These are phyloP conservation scores for Latrodectus hesperus DNA, from an alignment of 2,888 invertebrate genomes.

Conservation along the genomic window DNA sequence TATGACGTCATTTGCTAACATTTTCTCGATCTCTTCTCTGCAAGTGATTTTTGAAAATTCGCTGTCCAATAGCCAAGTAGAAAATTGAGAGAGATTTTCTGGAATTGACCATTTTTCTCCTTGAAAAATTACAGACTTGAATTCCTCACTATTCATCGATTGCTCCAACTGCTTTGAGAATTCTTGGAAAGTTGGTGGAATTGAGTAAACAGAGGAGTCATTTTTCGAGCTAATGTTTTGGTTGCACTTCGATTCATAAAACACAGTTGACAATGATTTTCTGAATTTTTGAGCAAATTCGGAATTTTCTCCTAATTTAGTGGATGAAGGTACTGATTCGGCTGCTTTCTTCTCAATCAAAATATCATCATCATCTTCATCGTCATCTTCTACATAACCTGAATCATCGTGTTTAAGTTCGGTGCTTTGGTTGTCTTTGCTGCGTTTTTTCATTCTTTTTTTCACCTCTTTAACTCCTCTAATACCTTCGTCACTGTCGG, in stretches of 20 bases:
- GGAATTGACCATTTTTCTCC: constrained; percentile 51
- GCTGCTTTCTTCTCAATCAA: constrained; percentile 11
- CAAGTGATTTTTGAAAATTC: constrained; percentile 45
- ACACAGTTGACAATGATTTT: constrained; percentile 49
- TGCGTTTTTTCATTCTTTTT: constrained; percentile 41
- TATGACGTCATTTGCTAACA: constrained; percentile 50
- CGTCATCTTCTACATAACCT: constrained; percentile 66
- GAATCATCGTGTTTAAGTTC: constrained; percentile 66
- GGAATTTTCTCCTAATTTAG: not conserved
- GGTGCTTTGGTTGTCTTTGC: constrained; percentile 11
- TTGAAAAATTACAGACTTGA: not conserved
- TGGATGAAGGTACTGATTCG: not conserved
- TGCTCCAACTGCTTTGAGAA: constrained; percentile 42
- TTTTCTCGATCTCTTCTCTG: constrained; percentile 54
- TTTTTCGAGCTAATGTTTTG: not conserved
- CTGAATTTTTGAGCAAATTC: not conserved
- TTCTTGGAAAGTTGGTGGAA: constrained; percentile 44
- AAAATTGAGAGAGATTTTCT: constrained; percentile 58
- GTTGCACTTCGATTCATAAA: constrained; percentile 38
- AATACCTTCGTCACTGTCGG: constrained; percentile 55
- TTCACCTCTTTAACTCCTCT: constrained; percentile 37
- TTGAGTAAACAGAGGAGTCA: not conserved
- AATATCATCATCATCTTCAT: constrained; percentile 57
- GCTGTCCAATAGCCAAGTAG: constrained; percentile 52
- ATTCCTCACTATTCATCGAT: constrained; percentile 5